Base-by-base conservation (phyloP, 1,140 invertebrate genomes). In the Prorops nasuta region DNA sequence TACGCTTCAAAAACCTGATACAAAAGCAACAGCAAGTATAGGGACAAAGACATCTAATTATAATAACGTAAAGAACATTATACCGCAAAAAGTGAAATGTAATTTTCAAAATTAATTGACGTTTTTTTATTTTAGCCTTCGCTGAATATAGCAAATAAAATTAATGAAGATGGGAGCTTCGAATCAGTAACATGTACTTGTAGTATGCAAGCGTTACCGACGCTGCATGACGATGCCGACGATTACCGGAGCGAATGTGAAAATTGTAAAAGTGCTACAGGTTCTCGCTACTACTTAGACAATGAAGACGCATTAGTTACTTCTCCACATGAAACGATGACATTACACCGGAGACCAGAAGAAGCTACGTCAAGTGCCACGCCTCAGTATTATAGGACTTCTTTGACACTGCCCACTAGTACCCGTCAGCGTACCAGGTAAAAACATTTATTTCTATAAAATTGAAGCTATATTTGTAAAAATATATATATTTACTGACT, bases 231-330 rank as follows among this genome's bases (percentile, higher is more conserved):
- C 47, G 79, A 85, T 38, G 79, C 81, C 15, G 86, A 89, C 60
- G 87, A 89, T 71, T 89, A 88, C 64, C 79, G 88, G 34, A 89
- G 85, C 67, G 88, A 91, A 69, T 91, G 88, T 71, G 88, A 90
- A 71, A 91, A 91, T 74, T 91, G 88, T 72, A 89, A 90, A 69
- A 85, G 83, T 41, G 83, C 83, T 12, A 84, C 81, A 49, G 84
- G 84, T 48, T 84, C 85, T 46, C 78, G 81, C 56, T 84, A 84
- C 63, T 84, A 83, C 62, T 72, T 85, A 40, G 76, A 83, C 63
- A 81, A 83, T 35, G 83, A 86, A 45, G 79, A 83, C 51, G 77
- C 79, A 44, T 63, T 78, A 10, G 76, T 79, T 19, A 72, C 79
- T 18, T 77, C 75, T 41, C 77, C 79, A 17, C 83, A 84, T 43